phyloP scores from a whole-genome alignment of 2,797 vertebrate genomes.

The Danio kyathit region DNA sequence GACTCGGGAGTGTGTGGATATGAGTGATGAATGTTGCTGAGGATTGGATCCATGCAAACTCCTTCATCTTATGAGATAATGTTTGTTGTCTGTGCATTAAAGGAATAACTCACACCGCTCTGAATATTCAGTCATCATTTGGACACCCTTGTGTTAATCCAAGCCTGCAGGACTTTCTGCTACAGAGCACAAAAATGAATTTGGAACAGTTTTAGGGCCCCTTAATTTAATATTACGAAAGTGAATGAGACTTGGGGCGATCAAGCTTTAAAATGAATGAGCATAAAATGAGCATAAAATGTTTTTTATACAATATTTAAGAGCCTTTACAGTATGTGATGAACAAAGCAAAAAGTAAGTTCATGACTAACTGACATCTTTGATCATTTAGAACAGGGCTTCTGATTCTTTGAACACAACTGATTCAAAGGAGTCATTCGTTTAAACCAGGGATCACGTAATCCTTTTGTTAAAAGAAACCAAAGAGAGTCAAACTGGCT shows the following conservation, averaged over 20 bases:
- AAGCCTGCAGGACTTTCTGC: background rate
- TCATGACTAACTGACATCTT: too few relatives aligned
- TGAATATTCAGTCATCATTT: slow-evolving; percentile 16
- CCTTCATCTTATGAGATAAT: slow-evolving; percentile 30
- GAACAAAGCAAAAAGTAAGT: background rate
- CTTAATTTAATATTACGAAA: background rate
- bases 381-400: too few relatives aligned
- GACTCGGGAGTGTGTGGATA: slow-evolving; percentile 31
- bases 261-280: background rate
- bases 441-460: too few relatives aligned
- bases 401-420: too few relatives aligned
- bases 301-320: background rate
- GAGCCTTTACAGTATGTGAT: background rate
- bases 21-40: slow-evolving; percentile 39
- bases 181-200: background rate
- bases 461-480: too few relatives aligned
- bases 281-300: background rate
- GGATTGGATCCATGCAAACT: slow-evolving; percentile 15
- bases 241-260: background rate
- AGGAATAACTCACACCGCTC: slow-evolving; percentile 4
- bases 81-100: slow-evolving; percentile 23
- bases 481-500: background rate
- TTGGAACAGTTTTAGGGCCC: background rate
- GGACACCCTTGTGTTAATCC: slow-evolving; percentile 8
- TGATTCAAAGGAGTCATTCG: too few relatives aligned